These are phyloP conservation scores for Tetragnatha montana DNA, from an alignment of 2,888 invertebrate genomes.

Conservation along the genomic window DNA sequence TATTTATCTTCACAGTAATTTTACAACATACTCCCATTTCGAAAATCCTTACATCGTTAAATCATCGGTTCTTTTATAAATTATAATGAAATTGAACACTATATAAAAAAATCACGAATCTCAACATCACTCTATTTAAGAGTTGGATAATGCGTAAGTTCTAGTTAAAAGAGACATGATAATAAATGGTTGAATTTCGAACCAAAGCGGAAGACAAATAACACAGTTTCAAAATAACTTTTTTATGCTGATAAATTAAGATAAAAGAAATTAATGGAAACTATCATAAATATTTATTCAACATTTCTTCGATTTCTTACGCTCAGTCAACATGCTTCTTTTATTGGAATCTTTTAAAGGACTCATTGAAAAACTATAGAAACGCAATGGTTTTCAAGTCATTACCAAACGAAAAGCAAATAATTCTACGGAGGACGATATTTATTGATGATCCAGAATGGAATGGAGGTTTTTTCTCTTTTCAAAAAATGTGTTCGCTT, in stretches of 20 bases:
- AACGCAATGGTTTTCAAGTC: background rate
- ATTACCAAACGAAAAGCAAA: background rate
- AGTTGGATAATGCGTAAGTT: background rate
- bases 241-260: background rate
- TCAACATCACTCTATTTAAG: background rate
- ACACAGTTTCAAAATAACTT: background rate
- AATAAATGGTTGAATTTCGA: background rate
- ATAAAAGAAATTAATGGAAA: conserved; percentile 1
- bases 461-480: background rate
- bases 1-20: too few species aligned
- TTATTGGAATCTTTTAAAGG: background rate
- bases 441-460: background rate
- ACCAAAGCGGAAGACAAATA: background rate
- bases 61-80: too few species aligned
- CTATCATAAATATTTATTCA: background rate
- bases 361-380: background rate
- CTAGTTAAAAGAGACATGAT: background rate
- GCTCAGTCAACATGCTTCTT: background rate
- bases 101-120: too few species aligned
- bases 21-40: too few species aligned
- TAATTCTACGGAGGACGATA: background rate
- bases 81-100: too few species aligned
- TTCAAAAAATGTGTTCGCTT: background rate
- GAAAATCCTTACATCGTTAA: too few species aligned
- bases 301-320: background rate